Evolutionary conservation across 1,140 invertebrate genomes (phyloP).

Genomic region (Zaprionus ornatus): DNA sequence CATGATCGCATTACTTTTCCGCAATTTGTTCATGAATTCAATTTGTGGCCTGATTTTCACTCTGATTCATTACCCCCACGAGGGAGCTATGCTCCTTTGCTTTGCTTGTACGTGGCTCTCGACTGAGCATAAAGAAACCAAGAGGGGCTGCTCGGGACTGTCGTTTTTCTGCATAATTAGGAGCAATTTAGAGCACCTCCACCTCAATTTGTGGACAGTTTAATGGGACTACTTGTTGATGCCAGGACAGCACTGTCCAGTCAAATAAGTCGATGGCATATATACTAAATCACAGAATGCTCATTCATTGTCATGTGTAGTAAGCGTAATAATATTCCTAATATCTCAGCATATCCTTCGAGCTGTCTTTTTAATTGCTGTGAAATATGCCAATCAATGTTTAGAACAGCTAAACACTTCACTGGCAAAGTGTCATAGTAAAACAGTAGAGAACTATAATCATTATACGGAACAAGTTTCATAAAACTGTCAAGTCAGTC

Average conservation of each 20-base stretch:
- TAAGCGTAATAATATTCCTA: not conserved
- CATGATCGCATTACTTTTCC: not conserved
- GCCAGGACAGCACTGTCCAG: not conserved
- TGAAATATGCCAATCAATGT: not conserved
- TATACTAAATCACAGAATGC: too few species aligned
- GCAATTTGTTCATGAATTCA: constrained; percentile 4
- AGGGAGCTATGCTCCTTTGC: not conserved
- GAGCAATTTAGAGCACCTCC: constrained; percentile 6
- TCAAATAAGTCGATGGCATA: not conserved
- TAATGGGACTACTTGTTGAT: not conserved
- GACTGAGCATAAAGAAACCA: not conserved
- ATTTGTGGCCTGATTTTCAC: not conserved
- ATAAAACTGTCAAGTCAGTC: not conserved
- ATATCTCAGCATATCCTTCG: not conserved
- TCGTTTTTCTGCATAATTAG: constrained; percentile 3
- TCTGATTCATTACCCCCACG: not conserved
- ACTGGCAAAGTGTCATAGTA: not conserved
- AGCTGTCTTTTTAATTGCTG: not conserved
- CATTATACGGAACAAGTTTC: constrained; percentile 8
- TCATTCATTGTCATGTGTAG: too few species aligned
- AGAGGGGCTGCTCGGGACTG: not conserved
- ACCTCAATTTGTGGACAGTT: constrained; percentile 3
- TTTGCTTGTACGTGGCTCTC: not conserved
- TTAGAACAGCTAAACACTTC: not conserved
- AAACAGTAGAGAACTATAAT: not conserved